Percentiles rank a stretch among this genome's conserved stretches.
Conservation (phyloP, 1,140 invertebrate genomes). For the Eriocheir sinensis region DNA sequence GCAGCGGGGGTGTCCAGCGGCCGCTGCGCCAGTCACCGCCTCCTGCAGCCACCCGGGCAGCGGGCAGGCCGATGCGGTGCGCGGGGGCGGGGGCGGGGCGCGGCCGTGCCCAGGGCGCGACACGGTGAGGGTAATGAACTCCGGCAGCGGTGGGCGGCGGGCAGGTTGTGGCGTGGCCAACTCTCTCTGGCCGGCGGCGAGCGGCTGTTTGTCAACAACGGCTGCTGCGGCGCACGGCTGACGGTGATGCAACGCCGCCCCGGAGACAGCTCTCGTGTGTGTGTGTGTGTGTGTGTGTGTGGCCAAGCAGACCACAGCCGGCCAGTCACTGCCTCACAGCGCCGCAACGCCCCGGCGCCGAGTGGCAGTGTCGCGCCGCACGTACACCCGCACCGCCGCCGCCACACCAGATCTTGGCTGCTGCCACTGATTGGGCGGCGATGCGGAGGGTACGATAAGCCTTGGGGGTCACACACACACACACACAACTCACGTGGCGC, state of each 20-base stretch:
- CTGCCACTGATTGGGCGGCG: background rate
- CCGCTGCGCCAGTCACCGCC: background rate
- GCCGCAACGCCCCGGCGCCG: too few relatives aligned
- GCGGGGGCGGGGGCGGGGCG: background rate
- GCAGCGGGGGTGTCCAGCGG: background rate
- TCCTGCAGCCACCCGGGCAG: background rate
- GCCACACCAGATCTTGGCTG: background rate
- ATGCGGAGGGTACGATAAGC: background rate
- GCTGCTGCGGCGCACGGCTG: background rate
- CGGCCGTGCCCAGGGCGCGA: background rate
- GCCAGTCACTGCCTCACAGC: background rate
- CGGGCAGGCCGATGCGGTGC: background rate
- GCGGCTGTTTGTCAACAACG: background rate
- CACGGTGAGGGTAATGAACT: constrained; percentile 12
- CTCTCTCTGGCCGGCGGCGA: background rate
- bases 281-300: background rate
- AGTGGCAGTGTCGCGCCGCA: background rate
- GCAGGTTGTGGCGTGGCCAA: background rate
- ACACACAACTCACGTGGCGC: background rate
- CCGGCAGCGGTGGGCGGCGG: background rate
- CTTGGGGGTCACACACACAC: too few relatives aligned
- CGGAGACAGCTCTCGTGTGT: background rate
- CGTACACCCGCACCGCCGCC: background rate
- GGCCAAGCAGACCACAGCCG: too few relatives aligned
- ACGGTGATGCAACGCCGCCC: background rate